Evolutionary conservation across 30 jellyfish, hydroid and myxozoan species (phyloP).

Genomic region (Catostylus mosaicus): DNA sequence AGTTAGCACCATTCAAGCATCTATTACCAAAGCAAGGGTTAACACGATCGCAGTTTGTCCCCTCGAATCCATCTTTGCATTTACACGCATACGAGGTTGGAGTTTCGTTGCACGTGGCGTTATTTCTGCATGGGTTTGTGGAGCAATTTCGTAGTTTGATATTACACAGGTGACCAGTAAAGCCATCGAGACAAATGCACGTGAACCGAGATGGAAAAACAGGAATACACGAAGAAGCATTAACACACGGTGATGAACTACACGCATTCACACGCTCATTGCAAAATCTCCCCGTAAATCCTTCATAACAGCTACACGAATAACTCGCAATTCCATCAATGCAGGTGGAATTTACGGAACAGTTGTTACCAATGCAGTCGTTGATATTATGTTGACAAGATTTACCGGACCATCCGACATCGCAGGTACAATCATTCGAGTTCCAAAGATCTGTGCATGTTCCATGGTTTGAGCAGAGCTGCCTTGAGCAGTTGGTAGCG

Average conservation of each 20-base stretch:
- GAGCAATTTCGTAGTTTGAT: slow-evolving; percentile 49
- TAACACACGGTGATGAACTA: slow-evolving; percentile 14
- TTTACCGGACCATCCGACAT: slow-evolving; percentile 75
- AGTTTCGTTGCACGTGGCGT: slow-evolving; percentile 57
- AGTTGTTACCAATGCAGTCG: slow-evolving; percentile 53
- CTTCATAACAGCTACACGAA: slow-evolving; percentile 59
- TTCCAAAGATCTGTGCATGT: slow-evolving; percentile 53
- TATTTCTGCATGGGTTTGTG: slow-evolving; percentile 38
- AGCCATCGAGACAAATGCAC: slow-evolving; percentile 51
- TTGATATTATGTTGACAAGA: slow-evolving; percentile 61
- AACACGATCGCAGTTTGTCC: slow-evolving; percentile 16
- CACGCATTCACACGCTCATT: slow-evolving; percentile 43
- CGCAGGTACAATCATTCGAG: slow-evolving; percentile 44
- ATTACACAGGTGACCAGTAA: slow-evolving; percentile 38
- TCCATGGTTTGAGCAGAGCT: slow-evolving; percentile 68
- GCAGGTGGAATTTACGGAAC: slow-evolving; percentile 62
- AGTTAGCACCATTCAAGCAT: slow-evolving; percentile 50
- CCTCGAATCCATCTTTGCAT: slow-evolving; percentile 49
- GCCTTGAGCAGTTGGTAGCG: slow-evolving; percentile 38
- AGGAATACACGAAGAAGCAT: slow-evolving; percentile 35
- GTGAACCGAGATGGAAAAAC: slow-evolving; percentile 38
- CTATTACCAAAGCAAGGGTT: slow-evolving; percentile 33
- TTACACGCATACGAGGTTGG: slow-evolving; percentile 33
- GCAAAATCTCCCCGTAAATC: slow-evolving; percentile 66
- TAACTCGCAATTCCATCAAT: slow-evolving; percentile 61